These are phyloP conservation scores for Corythaeola cristata DNA, from an alignment of 2,113 vertebrate species.

Conservation along the genomic window DNA sequence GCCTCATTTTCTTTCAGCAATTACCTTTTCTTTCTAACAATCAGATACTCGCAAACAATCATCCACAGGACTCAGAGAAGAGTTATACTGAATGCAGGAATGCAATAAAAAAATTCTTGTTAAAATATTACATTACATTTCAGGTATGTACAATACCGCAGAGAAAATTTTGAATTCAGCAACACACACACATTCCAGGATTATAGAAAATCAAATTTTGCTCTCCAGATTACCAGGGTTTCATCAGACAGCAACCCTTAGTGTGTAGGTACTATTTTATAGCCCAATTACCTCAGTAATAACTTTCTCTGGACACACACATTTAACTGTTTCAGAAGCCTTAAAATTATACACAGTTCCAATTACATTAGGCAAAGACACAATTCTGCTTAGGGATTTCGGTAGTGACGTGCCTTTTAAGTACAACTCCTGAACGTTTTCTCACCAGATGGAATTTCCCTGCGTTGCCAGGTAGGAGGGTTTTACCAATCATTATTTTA, in stretches of 20 bases:
- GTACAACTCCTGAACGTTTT: not conserved
- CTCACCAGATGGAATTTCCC: not conserved
- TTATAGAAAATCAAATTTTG: not conserved
- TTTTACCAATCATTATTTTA: not conserved
- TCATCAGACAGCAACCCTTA: not conserved
- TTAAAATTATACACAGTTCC: not conserved
- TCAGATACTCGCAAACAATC: not conserved
- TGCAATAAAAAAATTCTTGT: not conserved
- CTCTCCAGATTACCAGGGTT: not conserved
- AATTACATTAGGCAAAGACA: not conserved
- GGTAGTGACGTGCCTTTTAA: fast-evolving
- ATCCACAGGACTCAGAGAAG: not conserved
- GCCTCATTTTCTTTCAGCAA: not conserved
- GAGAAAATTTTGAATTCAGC: not conserved
- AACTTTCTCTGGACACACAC: not conserved
- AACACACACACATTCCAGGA: not conserved
- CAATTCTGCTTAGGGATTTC: not conserved
- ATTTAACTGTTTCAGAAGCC: not conserved
- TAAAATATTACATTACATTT: not conserved
- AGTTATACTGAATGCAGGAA: not conserved
- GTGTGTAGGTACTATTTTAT: not conserved
- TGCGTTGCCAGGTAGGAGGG: not conserved
- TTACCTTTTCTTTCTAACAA: not conserved
- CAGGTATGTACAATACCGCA: not conserved
- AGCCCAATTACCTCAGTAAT: not conserved